Evolutionary conservation across 2,888 invertebrate species (phyloP).

Genomic region (Polymixis flavicincta): DNA sequence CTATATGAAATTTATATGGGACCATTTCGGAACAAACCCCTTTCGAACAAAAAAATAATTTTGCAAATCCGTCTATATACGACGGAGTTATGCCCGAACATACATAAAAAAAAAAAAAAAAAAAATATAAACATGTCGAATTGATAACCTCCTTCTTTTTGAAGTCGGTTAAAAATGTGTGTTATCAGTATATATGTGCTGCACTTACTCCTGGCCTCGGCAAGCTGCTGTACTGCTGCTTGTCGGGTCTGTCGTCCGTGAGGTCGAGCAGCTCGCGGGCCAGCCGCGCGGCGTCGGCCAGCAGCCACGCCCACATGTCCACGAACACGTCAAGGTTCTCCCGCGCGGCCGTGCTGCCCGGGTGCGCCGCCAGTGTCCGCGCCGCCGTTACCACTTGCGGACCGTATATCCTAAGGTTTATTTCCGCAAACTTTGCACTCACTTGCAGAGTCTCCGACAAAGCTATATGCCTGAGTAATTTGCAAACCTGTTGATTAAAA

Average conservation of each 20-base stretch:
- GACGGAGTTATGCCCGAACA: too few relatives aligned
- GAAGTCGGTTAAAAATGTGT: too few relatives aligned
- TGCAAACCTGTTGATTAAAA: constrained; percentile 94
- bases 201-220: constrained; percentile 97
- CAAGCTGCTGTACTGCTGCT: constrained; percentile 95
- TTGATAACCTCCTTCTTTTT: too few relatives aligned
- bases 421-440: constrained; percentile 98
- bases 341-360: constrained; percentile 98
- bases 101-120: too few relatives aligned
- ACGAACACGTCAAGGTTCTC: constrained; percentile 99
- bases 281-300: constrained; percentile 97
- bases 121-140: too few relatives aligned
- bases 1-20: too few relatives aligned
- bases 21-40: too few relatives aligned
- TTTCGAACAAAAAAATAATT: too few relatives aligned
- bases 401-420: constrained; percentile 98
- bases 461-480: constrained; percentile 98
- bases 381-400: constrained; percentile 98
- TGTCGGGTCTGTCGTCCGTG: constrained; percentile 91
- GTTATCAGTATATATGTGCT: constrained; percentile 50
- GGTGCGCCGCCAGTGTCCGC: constrained; percentile 97
- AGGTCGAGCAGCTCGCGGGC: constrained; percentile 97
- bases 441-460: constrained; percentile 98
- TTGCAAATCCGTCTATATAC: too few relatives aligned
- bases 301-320: constrained; percentile 98